phyloP scores from a whole-genome alignment of 1,140 invertebrate genomes.

The Babylonia areolata region DNA sequence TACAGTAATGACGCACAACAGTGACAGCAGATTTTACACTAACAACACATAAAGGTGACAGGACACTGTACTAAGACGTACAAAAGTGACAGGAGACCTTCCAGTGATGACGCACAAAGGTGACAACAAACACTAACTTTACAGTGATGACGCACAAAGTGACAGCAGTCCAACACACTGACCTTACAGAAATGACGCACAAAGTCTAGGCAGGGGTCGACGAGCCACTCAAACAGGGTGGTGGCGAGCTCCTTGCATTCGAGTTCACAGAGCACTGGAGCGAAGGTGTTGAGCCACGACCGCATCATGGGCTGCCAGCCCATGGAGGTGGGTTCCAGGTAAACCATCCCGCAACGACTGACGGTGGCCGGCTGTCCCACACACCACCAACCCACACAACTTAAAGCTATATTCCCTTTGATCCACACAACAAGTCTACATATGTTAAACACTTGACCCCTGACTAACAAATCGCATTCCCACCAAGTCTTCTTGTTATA shows the following conservation, averaged over 20 bases:
- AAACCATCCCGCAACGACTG: slow-evolving; percentile 77
- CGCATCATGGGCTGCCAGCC: slow-evolving; percentile 75
- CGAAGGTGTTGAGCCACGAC: slow-evolving; percentile 72
- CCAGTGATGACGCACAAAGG: too few relatives aligned
- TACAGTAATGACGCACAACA: too few relatives aligned
- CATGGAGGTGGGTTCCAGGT: slow-evolving; percentile 75
- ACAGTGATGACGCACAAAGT: too few relatives aligned
- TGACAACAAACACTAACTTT: too few relatives aligned
- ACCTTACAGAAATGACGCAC: slow-evolving; percentile 80
- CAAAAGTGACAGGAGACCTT: too few relatives aligned
- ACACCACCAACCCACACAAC: not conserved
- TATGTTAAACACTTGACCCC: too few relatives aligned
- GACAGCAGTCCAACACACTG: not conserved
- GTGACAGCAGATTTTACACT: too few relatives aligned
- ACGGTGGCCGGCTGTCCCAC: slow-evolving; percentile 75
- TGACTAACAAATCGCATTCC: too few relatives aligned
- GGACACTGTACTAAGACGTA: too few relatives aligned
- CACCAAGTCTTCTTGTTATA: too few relatives aligned
- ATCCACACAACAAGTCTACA: too few relatives aligned
- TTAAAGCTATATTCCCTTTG: not conserved
- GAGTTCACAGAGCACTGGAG: slow-evolving; percentile 63
- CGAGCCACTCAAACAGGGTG: slow-evolving; percentile 74
- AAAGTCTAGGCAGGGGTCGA: slow-evolving; percentile 76
- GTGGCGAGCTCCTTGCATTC: slow-evolving; percentile 61
- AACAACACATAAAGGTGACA: too few relatives aligned